Evolutionary conservation across 2,888 invertebrate genomes (phyloP).

Genomic region (Lepeophtheirus nordmannii): DNA sequence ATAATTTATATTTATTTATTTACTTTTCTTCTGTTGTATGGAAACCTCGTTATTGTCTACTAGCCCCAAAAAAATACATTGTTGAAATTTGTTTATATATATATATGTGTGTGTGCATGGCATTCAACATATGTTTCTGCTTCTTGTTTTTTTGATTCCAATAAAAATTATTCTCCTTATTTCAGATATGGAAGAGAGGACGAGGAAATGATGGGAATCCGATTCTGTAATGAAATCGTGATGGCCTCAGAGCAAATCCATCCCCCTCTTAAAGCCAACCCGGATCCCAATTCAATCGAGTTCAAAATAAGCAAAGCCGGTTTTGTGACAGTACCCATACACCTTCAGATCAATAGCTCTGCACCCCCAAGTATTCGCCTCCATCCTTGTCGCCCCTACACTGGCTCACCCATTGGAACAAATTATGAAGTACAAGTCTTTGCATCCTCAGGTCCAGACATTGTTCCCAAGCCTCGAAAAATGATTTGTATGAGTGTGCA

Average conservation of each 20-base stretch:
- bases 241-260: slow-evolving; percentile 77
- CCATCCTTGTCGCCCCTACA: slow-evolving; percentile 76
- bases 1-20: no score
- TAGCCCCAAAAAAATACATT: no score
- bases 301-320: slow-evolving; percentile 7
- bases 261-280: slow-evolving; percentile 37
- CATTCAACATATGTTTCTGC: no score
- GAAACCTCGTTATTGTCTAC: no score
- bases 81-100: no score
- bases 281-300: not conserved
- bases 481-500: slow-evolving; percentile 56
- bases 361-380: slow-evolving; percentile 81
- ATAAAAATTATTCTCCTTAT: not conserved
- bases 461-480: slow-evolving; percentile 59
- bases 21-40: no score
- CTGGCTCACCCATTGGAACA: slow-evolving; percentile 76
- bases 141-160: no score
- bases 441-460: slow-evolving; percentile 62
- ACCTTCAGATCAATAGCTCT: slow-evolving; percentile 57
- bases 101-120: no score
- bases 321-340: slow-evolving; percentile 34
- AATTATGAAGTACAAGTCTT: slow-evolving; percentile 75
- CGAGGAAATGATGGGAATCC: slow-evolving; percentile 92
- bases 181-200: slow-evolving; percentile 84
- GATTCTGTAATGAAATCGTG: slow-evolving; percentile 93